phyloP scores from a whole-genome alignment of 2,113 vertebrate genomes.

The Pelusios castaneus region DNA sequence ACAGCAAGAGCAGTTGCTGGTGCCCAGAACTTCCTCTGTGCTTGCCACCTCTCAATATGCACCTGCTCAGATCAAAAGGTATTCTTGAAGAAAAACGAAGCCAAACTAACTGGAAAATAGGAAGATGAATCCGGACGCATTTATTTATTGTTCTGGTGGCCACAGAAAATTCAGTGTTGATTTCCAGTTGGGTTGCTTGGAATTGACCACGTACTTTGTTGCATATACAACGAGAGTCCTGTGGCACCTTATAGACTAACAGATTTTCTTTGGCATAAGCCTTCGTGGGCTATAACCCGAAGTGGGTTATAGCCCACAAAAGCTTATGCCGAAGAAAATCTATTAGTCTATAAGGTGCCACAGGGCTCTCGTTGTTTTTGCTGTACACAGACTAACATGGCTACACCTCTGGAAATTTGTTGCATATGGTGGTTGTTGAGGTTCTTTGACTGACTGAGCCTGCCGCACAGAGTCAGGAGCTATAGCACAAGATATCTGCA shows the following conservation, averaged over 20 bases:
- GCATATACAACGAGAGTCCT: no score
- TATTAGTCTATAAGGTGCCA: no score
- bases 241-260: no score
- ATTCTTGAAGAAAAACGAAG: constrained; percentile 53
- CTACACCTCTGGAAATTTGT: no score
- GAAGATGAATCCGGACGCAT: not conserved
- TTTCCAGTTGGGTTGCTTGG: not conserved
- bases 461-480: not conserved
- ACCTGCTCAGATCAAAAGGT: constrained; percentile 14
- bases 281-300: no score
- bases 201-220: not conserved
- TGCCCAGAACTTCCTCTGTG: constrained; percentile 38
- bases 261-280: no score
- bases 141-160: not conserved
- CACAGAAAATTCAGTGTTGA: not conserved
- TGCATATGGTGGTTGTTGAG: not conserved
- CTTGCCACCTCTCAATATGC: constrained; percentile 20
- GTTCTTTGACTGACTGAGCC: not conserved
- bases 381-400: no score
- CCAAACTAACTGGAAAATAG: constrained; percentile 37
- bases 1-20: constrained; percentile 63
- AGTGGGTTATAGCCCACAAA: no score
- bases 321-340: no score
- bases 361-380: no score
- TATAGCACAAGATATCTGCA: not conserved